Base-by-base conservation (phyloP, 2,888 invertebrate genomes). In the Stictocephala bisonia region DNA sequence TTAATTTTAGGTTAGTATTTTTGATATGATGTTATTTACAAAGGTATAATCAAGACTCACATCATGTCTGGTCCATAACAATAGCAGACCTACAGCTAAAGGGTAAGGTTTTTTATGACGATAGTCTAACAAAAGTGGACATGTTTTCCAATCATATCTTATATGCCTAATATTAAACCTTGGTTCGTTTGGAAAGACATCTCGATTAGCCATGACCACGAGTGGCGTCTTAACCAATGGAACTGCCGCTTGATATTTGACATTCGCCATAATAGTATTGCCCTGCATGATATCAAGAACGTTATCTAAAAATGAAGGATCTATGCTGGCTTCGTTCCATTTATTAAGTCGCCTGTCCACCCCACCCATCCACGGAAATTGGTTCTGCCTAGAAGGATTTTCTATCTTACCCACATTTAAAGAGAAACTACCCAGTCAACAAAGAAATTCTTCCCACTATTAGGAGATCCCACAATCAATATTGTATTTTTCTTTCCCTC, bases 281-380 rank as follows among this genome's bases (percentile, higher is more conserved):
- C 58, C 58, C 11, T 26, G 27, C 13, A 58, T 3, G n/a, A 58
- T 27, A n/a, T 58, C 27, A 27, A 27, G 26, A 2, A 58, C 29
- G 15, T 58, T 18, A 13, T 58, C 58, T 24, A 24, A 51, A n/a
- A 18, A 51, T 2, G 22, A 6, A 3, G 58, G 58, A 27, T 58
- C 58, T 29, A 58, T 27, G 11, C 58, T 9, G 29, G 58, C 58
- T 15, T 58, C 29, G 29, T 58, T 58, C 58, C 58, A 27, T 2
- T 27, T 27, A 27, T 27, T 18, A 1, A 58, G 13, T n/a, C 58
- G 24, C 3, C 58, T 1, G 29, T 58, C 58, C 20, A 58, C 58
- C 13, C 58, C 26, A 29, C 29, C 58, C 58, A 58, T 58, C 7
- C 26, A 58, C 2, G 58, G 58, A 58, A 58, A 58, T n/a, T 29